Evolutionary conservation across 2,113 vertebrate genomes (phyloP).

Genomic region (Lucifuga dentata): DNA sequence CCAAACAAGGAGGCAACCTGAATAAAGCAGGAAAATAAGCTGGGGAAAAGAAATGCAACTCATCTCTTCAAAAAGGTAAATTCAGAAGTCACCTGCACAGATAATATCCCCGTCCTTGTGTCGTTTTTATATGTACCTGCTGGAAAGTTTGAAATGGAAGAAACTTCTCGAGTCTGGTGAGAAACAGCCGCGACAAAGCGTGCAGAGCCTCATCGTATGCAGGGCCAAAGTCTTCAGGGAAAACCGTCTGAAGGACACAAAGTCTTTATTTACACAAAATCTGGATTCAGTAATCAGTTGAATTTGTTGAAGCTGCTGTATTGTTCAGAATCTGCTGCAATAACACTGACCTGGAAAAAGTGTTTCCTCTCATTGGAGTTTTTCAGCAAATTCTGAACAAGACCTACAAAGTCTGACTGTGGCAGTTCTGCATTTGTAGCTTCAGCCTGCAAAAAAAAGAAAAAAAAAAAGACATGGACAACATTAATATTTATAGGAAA

Average conservation of each 20-base stretch:
- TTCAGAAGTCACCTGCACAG: not conserved
- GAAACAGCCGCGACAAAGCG: constrained; percentile 78
- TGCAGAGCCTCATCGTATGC: constrained; percentile 73
- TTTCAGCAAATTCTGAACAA: constrained; percentile 53
- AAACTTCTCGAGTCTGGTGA: constrained; percentile 79
- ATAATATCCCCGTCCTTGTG: not conserved
- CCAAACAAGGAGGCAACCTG: constrained; percentile 58
- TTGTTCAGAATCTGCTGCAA: not conserved
- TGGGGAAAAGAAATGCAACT: not conserved
- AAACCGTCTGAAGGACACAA: constrained; percentile 66
- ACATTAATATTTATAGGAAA: too few species aligned
- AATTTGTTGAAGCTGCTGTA: not conserved
- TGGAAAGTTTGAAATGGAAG: constrained; percentile 61
- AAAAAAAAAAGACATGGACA: not conserved
- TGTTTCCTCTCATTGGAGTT: constrained; percentile 46
- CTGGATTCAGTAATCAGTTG: too few species aligned
- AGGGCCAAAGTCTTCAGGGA: constrained; percentile 81
- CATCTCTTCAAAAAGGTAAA: not conserved
- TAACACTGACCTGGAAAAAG: constrained; percentile 69
- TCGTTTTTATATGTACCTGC: constrained; percentile 41
- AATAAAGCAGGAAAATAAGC: not conserved
- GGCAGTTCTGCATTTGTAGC: not conserved
- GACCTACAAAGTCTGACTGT: constrained; percentile 53
- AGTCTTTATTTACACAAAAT: too few species aligned
- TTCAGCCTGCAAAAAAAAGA: constrained; percentile 36